A percentile compares a stretch with the other conserved stretches of the same genome.
These are phyloP conservation scores for Polydrusus pterygomalis DNA, from an alignment of 2,888 invertebrate species.

Conservation along the genomic window DNA sequence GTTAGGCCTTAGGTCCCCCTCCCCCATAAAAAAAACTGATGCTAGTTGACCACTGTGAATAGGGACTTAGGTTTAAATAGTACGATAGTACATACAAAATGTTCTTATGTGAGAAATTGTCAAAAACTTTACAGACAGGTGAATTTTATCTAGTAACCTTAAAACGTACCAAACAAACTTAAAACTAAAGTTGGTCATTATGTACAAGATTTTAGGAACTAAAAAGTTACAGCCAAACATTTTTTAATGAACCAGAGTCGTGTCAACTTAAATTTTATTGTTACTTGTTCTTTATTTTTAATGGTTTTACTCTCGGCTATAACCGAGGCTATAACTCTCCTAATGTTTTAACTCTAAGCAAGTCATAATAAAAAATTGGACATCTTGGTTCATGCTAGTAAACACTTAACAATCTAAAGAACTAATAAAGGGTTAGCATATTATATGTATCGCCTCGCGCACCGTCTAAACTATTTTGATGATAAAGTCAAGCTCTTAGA, in stretches of 20 bases:
- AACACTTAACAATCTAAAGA: slow-evolving; percentile 25
- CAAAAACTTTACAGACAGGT: background rate
- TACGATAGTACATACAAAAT: too few relatives aligned
- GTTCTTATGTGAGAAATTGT: background rate
- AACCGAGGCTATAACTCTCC: too few relatives aligned
- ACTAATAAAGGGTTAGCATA: slow-evolving; percentile 14
- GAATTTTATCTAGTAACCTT: background rate
- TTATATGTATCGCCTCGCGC: background rate
- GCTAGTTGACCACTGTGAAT: too few relatives aligned
- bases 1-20: too few relatives aligned
- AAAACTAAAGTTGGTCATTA: slow-evolving; percentile 18
- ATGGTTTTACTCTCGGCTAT: background rate
- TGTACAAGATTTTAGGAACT: slow-evolving; percentile 30
- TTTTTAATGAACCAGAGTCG: slow-evolving; percentile 13
- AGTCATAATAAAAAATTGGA: background rate
- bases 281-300: background rate
- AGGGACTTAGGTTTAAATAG: too few relatives aligned
- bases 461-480: background rate
- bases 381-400: slow-evolving; percentile 1
- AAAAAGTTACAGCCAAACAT: slow-evolving; percentile 47
- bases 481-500: background rate
- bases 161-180: slow-evolving; percentile 12
- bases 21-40: too few relatives aligned
- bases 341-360: background rate
- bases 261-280: background rate